Base-by-base conservation (phyloP, 2,797 vertebrate species). In the Yasuhikotakia modesta region DNA sequence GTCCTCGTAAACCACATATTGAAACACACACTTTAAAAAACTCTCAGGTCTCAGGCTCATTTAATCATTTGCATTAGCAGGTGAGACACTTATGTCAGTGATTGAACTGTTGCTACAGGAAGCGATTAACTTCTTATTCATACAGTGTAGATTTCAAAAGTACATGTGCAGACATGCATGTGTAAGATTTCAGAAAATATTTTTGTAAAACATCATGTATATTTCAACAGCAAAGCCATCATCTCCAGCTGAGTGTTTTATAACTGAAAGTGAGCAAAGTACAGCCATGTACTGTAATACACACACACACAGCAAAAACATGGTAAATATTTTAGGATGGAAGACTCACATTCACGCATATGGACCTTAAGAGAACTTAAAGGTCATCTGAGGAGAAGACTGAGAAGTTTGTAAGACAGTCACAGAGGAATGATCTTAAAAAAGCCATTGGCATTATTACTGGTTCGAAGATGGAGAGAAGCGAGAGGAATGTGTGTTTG, bases 291-390 rank as follows among this genome's bases (percentile, higher is more conserved):
- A 35, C 65, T 43, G 19, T 39, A 66, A 79, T 13, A 66, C 39
- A 79, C 22, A 65, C 14, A 48, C 61, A 69, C 39, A 76, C 48
- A 32, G 67, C 67, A 71, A 48, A 80, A 70, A 65, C 60, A 76
- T 64, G 53, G 27, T 80, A 43, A 80, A 80, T 80, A 76, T 65
- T 80, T 80, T 22, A 80, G 70, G 50, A 71, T 24, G 22, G 35
- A 70, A 58, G 48, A 57, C 35, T 46, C 70, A 39, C 30, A 58
- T 27, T 55, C 60, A 71, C 21, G 79, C 52, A 64, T 70, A 63
- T 75, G 57, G 48, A 70, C 65, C 46, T 76, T 39, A 39, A 39
- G 35, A 8, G 6, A 39, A 39, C 35, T 8, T 48, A 35, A 27
- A 69, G 75, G 75, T 39, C 75, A 70, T 35, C 13, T 48, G 46